Base-by-base conservation (phyloP, 2,888 invertebrate species). In the Blomia tropicalis region DNA sequence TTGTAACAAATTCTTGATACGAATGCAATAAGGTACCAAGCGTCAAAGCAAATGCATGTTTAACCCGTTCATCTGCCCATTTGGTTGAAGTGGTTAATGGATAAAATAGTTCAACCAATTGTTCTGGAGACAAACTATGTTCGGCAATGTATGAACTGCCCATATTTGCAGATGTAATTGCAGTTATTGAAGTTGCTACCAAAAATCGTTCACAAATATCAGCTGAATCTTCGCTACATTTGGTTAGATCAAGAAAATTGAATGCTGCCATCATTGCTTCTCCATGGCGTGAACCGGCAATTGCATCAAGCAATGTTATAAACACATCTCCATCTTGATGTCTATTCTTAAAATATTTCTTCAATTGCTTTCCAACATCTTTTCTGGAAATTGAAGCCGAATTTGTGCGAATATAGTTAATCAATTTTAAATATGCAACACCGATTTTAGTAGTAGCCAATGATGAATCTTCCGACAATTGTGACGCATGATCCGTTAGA, bases 221-320 rank as follows among this genome's bases (percentile, higher is more conserved):
- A 11, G 59, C n/a, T 2, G 29, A 29, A 53, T 62, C 62, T 27
- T 43, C 14, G 43, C 65, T 62, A 51, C 53, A 30, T 47, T 51
- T 47, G 7, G 79, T 76, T 58, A 73, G 72, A 60, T 71, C 67
- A 5, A 86, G 75, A 31, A 79, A 75, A 66, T 81, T 80, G 75
- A 82, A 80, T 1, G 82, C 81, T 2, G 84, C 84, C 66, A 79
- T 77, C 71, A 86, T 83, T 0, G 83, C 78, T 2, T 79, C 78
- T 2, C 75, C 70, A 0, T 85, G 85, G 17, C 64, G 56, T 25
- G 67, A 59, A 4, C 66, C 67, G 25, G 67, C 64, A 32, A 62
- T 44, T 29, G 63, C 59, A 3, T 47, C 1, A 17, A 62, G 17
- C 17, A 53, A 31, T 23, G 30, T 51, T 23, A 11, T 53, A n/a